Evolutionary conservation across 1,140 invertebrate species (phyloP).

Genomic region (Marisa cornuarietis): DNA sequence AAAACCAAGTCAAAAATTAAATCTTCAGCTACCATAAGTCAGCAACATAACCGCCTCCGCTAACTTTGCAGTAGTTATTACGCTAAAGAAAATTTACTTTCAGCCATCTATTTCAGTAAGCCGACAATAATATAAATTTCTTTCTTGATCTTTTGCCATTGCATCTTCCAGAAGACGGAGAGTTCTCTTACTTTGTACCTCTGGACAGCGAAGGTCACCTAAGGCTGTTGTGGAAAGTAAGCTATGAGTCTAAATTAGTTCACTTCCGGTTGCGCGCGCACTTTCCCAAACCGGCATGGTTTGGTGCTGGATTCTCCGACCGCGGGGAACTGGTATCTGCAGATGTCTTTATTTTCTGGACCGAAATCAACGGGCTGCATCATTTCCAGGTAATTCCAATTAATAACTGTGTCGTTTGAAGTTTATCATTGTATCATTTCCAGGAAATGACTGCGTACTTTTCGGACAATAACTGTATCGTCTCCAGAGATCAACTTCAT

Average conservation of each 20-base stretch:
- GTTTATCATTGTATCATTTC: neutral
- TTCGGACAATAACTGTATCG: too few species aligned
- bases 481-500: too few species aligned
- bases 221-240: slow-evolving; percentile 25
- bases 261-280: slow-evolving; percentile 22
- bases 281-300: slow-evolving; percentile 22
- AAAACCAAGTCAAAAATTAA: too few species aligned
- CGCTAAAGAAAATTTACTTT: too few species aligned
- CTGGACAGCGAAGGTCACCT: slow-evolving; percentile 21
- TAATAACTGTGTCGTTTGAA: neutral
- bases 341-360: slow-evolving; percentile 88
- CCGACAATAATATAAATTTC: too few species aligned
- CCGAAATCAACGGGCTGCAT: slow-evolving; percentile 73
- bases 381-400: slow-evolving; percentile 74
- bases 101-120: too few species aligned
- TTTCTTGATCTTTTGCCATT: too few species aligned
- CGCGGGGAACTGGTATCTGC: slow-evolving; percentile 80
- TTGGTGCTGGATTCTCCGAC: slow-evolving; percentile 84
- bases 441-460: neutral
- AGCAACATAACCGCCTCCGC: too few species aligned
- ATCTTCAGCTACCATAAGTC: too few species aligned
- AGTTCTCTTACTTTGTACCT: slow-evolving; percentile 22
- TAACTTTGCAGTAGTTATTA: too few species aligned
- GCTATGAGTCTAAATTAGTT: slow-evolving; percentile 25
- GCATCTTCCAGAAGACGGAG: neutral